Evolutionary conservation across 2,797 vertebrate genomes (phyloP), one percentile per base, ranked within the genome.

Genomic region (Helarctos malayanus): DNA sequence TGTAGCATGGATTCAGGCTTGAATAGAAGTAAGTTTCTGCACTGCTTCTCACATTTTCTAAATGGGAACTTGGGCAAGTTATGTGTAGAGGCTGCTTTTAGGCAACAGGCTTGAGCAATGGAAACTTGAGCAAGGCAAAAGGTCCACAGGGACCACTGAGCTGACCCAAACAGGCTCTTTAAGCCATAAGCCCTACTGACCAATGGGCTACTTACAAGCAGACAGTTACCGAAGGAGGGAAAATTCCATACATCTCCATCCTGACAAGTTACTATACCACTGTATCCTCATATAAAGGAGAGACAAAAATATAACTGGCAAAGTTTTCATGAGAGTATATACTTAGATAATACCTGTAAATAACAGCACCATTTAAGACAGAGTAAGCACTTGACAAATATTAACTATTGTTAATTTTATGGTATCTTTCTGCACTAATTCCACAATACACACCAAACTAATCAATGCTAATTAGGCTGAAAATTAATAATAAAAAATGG

Each of bases 351-450:
- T 25, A 2, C 59, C 52, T 32, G 11, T 49, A 88, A 91, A 76
- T 49, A 45, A 52, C 25, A 47, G 25, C 9, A 56, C 12, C 3
- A 65, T 10, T 73, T 80, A 3, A 29, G 10, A 41, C 12, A 85
- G 5, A 89, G 8, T 35, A 89, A 84, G 15, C 76, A 86, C 38
- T 89, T 14, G 25, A 61, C 49, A 82, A 78, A 81, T 69, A 19
- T n/a, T 81, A 78, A 14, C 45, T 19, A n/a, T 75, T 83, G 88
- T 83, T 45, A 8, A 68, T 97, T 76, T 89, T 49, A 63, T 78
- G 84, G 89, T 21, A 76, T 18, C n/a, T 65, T 87, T n/a, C 47
- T 35, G 18, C 75, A 10, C 25, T 56, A 12, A 5, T 86, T n/a
- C 25, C 32, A 56, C 14, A 65, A 61, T 75, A 27, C 7, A 59